phyloP scores from a whole-genome alignment of 2,888 invertebrate species.

The Cosmopolites sordidus region DNA sequence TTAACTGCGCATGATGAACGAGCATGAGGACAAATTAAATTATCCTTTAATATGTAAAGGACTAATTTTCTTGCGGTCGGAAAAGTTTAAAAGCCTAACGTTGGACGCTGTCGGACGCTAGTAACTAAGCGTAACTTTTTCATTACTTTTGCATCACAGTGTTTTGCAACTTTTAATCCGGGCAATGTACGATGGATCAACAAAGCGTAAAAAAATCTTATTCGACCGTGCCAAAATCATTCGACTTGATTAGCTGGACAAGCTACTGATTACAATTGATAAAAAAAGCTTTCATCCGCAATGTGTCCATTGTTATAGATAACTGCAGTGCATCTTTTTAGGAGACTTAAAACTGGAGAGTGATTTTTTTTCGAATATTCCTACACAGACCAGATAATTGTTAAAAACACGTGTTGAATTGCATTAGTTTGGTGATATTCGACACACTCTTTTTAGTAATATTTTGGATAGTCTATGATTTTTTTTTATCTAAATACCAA shows the following conservation, averaged over 20 bases:
- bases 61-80: constrained; percentile 34
- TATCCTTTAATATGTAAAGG: constrained; percentile 33
- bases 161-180: constrained; percentile 21
- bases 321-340: too few relatives aligned
- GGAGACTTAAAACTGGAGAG: too few relatives aligned
- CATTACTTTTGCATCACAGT: constrained; percentile 19
- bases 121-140: constrained; percentile 25
- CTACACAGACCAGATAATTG: too few relatives aligned
- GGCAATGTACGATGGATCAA: constrained; percentile 4
- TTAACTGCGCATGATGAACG: constrained; percentile 32
- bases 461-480: too few relatives aligned
- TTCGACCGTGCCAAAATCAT: background rate
- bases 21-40: constrained; percentile 34
- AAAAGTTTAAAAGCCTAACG: constrained; percentile 33
- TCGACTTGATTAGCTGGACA: background rate
- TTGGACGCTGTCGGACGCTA: constrained; percentile 16
- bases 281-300: too few relatives aligned
- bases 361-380: too few relatives aligned
- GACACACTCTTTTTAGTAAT: too few relatives aligned
- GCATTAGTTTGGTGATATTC: too few relatives aligned
- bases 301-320: too few relatives aligned
- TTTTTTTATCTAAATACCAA: too few relatives aligned
- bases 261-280: too few relatives aligned
- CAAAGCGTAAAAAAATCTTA: constrained; percentile 10
- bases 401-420: too few relatives aligned